phyloP scores from a whole-genome alignment of 2,888 invertebrate species.

The Tipula helvola region DNA sequence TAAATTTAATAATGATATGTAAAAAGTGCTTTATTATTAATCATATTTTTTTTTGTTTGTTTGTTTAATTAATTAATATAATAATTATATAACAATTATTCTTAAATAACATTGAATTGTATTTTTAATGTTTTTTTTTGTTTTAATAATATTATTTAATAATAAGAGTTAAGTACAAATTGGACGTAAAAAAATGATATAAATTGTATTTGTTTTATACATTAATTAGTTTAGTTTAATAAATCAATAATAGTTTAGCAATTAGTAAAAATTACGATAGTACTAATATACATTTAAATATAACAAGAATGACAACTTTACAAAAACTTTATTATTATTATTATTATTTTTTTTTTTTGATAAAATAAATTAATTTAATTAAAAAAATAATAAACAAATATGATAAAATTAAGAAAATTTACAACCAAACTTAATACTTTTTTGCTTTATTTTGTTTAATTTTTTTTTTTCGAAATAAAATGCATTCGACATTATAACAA shows the following conservation, averaged over 20 bases:
- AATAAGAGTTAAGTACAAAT: conserved; percentile 4
- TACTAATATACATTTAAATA: not conserved
- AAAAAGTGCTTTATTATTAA: not conserved
- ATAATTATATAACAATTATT: conserved; percentile 4
- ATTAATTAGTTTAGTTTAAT: not conserved
- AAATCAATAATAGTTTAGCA: not conserved
- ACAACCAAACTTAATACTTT: not conserved
- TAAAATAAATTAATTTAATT: not conserved
- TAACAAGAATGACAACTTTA: not conserved
- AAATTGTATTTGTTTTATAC: not conserved
- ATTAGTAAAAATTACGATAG: not conserved
- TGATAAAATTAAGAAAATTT: not conserved
- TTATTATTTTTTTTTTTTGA: not conserved
- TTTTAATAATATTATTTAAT: not conserved
- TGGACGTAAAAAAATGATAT: conserved; percentile 4
- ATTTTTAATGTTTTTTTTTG: not conserved
- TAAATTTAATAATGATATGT: not conserved
- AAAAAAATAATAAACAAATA: not conserved
- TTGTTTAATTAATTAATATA: not conserved
- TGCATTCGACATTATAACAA: not conserved
- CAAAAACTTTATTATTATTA: not conserved
- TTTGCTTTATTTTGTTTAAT: not conserved
- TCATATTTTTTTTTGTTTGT: not conserved
- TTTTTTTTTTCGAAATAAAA: not conserved
- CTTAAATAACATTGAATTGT: not conserved